These are phyloP conservation scores for Zygaena filipendulae DNA, from an alignment of 2,888 invertebrate species.

Conservation along the genomic window DNA sequence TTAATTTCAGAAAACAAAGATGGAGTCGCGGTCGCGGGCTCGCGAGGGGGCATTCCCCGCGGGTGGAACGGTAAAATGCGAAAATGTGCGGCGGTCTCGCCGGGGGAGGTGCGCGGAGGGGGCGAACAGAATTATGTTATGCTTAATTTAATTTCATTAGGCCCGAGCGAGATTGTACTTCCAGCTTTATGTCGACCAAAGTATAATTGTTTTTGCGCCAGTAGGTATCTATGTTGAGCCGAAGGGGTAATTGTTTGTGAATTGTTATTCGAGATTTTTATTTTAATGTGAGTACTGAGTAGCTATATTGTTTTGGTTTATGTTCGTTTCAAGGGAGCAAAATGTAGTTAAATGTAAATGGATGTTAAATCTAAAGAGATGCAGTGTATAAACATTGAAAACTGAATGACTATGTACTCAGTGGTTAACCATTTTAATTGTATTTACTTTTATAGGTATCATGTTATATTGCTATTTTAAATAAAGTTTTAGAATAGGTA, in stretches of 20 bases:
- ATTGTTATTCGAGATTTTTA: constrained; percentile 18
- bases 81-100: constrained; percentile 11
- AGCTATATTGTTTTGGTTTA: no score
- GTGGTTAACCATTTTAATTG: no score
- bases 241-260: constrained; percentile 24
- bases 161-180: constrained; percentile 37
- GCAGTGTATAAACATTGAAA: no score
- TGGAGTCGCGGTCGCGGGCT: constrained; percentile 23
- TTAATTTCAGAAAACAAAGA: constrained; percentile 39
- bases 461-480: no score
- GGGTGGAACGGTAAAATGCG: not conserved
- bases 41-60: constrained; percentile 5
- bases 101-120: constrained; percentile 13
- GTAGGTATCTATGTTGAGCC: no score
- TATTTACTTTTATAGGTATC: no score
- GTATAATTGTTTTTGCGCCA: constrained; percentile 23
- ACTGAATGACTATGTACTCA: no score
- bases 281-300: no score
- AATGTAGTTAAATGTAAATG: no score
- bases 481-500: no score
- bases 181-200: constrained; percentile 23
- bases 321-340: no score
- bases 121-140: constrained; percentile 43
- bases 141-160: constrained; percentile 63
- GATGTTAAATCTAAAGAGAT: no score